Base-by-base conservation (phyloP, 37 sponge, comb jelly and placozoan genomes). In the Axinella damicornis region DNA sequence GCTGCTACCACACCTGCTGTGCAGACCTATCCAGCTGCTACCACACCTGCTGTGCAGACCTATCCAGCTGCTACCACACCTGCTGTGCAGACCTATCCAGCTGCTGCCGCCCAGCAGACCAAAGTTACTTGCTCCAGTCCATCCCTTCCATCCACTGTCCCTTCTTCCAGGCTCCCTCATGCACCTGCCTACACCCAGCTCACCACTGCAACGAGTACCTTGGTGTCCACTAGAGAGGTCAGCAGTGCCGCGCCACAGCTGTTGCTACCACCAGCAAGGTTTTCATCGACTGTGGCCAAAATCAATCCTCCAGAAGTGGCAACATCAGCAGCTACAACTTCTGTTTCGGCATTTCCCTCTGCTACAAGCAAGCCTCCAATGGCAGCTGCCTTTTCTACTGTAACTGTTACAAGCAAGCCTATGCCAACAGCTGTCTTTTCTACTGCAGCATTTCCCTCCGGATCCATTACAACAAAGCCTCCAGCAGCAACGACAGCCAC, bases 181-280 rank as follows among this genome's bases (percentile, higher is more conserved):
- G 24, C 27, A 20, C 73, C 38, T 53, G 52, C 73, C 73, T 24
- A 22, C 73, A 73, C 73, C n/a, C 28, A 34, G 40, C 41, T 24
- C 73, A 52, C 73, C 73, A n/a, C 73, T 52, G 28, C 30, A 28
- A 53, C 54, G 2, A 24, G 4, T 16, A 28, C 36, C 73, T 17
- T 18, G 21, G 25, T 52, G 25, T 20, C 25, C 54, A 37, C 24
- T 53, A 53, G 34, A 46, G 46, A 46, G 46, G 46, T 46, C 9
- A 46, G 46, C 46, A 46, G 46, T 46, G 9, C 46, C 9, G 46
- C 9, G 9, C 46, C 46, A 46, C 46, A 12, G 46, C 4, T 4
- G 46, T 46, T 46, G 46, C 46, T 46, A 46, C 46, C 46, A 46
- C 6, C 46, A 46, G n/a, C n/a, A n/a, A n/a, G n/a, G n/a, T n/a